A percentile compares a stretch with the other conserved stretches of the same genome.
These are phyloP conservation scores for Megalops cyprinoides DNA, from an alignment of 2,797 vertebrate species.

Conservation along the genomic window DNA sequence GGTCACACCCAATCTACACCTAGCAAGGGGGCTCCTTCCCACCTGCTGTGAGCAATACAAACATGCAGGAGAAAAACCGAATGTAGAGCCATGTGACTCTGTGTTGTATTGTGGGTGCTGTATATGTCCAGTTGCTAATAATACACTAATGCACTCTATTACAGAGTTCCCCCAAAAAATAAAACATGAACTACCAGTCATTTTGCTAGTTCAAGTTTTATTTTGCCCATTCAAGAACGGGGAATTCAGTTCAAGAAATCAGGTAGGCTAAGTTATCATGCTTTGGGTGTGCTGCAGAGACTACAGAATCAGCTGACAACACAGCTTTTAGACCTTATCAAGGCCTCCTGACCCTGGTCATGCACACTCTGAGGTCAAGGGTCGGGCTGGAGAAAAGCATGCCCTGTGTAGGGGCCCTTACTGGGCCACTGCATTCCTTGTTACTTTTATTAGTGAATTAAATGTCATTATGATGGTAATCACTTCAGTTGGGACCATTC, in stretches of 20 bases:
- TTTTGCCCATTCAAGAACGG: background rate
- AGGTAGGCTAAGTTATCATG: background rate
- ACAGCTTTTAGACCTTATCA: background rate
- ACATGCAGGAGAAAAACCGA: background rate
- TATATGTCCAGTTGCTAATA: background rate
- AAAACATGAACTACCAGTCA: background rate
- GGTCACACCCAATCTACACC: background rate
- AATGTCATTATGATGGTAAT: background rate
- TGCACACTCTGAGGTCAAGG: background rate
- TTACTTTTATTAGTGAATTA: background rate
- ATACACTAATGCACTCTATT: slow-evolving; percentile 19
- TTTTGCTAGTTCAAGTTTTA: background rate
- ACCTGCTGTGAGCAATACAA: slow-evolving; percentile 1
- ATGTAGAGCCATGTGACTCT: background rate
- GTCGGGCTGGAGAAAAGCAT: background rate
- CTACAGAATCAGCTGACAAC: background rate
- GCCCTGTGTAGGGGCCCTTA: background rate
- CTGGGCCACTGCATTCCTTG: background rate
- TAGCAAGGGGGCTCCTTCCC: background rate
- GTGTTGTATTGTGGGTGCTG: background rate
- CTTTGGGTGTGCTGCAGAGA: background rate
- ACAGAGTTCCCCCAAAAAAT: background rate
- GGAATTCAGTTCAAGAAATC: background rate
- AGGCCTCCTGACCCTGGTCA: background rate
- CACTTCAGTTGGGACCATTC: too few species aligned